These are phyloP conservation scores for Apoda limacodes DNA, from an alignment of 2,888 invertebrate genomes.

Conservation along the genomic window DNA sequence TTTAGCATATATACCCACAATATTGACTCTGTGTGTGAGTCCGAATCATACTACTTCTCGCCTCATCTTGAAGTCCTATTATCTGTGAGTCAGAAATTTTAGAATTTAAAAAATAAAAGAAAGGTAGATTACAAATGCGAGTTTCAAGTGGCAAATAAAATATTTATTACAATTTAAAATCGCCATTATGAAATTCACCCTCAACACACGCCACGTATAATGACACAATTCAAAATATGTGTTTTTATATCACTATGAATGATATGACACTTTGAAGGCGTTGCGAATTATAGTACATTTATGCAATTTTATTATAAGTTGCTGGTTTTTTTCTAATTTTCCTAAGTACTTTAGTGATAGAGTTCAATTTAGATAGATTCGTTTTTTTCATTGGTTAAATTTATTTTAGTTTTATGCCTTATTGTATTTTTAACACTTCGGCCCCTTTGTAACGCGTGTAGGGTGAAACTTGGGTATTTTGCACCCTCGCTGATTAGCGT, in stretches of 20 bases:
- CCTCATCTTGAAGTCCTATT: too few species aligned
- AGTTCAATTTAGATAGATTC: conserved; percentile 17
- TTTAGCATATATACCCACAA: too few species aligned
- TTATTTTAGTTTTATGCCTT: conserved; percentile 44
- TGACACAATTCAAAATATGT: conserved; percentile 59
- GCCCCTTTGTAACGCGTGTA: conserved; percentile 36
- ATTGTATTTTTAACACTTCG: conserved; percentile 67
- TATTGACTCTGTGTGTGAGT: too few species aligned
- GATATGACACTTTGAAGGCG: conserved; percentile 68
- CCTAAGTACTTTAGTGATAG: too few species aligned
- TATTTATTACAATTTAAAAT: conserved; percentile 27
- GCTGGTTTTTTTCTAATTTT: too few species aligned
- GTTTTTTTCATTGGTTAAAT: conserved; percentile 15
- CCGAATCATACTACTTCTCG: too few species aligned
- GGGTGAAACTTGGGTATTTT: conserved; percentile 45
- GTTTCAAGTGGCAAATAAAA: conserved; percentile 15
- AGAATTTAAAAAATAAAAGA: too few species aligned
- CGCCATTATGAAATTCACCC: conserved; percentile 32
- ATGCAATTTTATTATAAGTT: conserved; percentile 19
- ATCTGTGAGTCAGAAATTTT: too few species aligned
- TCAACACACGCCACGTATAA: conserved; percentile 32
- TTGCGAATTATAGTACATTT: conserved; percentile 51
- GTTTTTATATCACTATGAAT: conserved; percentile 59
- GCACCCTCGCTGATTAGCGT: conserved; percentile 66
- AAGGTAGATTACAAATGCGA: too few species aligned